These are phyloP conservation scores for Fissipunctia ypsillon DNA, from an alignment of 2,888 invertebrate genomes.

Conservation along the genomic window DNA sequence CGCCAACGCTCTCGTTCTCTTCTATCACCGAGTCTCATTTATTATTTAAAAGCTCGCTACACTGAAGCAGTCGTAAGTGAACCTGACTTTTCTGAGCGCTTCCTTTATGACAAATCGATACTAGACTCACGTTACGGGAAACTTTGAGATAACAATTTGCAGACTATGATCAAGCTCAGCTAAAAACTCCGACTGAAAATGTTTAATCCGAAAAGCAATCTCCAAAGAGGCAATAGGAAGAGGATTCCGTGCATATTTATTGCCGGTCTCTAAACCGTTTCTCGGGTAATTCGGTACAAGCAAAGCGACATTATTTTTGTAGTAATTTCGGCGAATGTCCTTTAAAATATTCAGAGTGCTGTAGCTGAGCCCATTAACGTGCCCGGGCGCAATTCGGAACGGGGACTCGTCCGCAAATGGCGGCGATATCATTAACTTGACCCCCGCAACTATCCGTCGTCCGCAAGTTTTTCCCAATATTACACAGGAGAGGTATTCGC, in stretches of 20 bases:
- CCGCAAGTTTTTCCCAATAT: slow-evolving; percentile 89
- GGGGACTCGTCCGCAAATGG: slow-evolving; percentile 89
- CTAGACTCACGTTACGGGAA: slow-evolving; percentile 50
- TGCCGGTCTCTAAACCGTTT: slow-evolving; percentile 88
- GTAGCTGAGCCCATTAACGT: slow-evolving; percentile 89
- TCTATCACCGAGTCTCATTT: slow-evolving; percentile 85
- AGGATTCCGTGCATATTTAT: slow-evolving; percentile 89
- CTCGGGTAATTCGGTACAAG: slow-evolving; percentile 89
- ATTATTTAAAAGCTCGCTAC: slow-evolving; percentile 84
- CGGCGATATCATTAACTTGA: slow-evolving; percentile 90
- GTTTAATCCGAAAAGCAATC: slow-evolving; percentile 87
- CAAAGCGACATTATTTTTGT: slow-evolving; percentile 90
- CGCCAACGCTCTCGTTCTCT: slow-evolving; percentile 74
- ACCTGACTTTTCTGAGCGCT: slow-evolving; percentile 76
- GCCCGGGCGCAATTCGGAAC: slow-evolving; percentile 88
- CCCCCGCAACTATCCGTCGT: slow-evolving; percentile 87
- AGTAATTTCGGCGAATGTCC: slow-evolving; percentile 90
- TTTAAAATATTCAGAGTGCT: slow-evolving; percentile 90
- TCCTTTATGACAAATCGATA: slow-evolving; percentile 77
- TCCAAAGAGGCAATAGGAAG: slow-evolving; percentile 86
- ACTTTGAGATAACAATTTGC: slow-evolving; percentile 52
- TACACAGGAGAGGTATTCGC: slow-evolving; percentile 85
- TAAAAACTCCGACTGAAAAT: slow-evolving; percentile 75
- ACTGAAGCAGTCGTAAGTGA: slow-evolving; percentile 80
- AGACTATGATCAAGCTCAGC: slow-evolving; percentile 55